Percentiles rank a stretch among this genome's conserved stretches.
Evolutionary conservation across 35 echinoderm and acorn worm species (phyloP).

Genomic region (Apostichopus parvimensis): DNA sequence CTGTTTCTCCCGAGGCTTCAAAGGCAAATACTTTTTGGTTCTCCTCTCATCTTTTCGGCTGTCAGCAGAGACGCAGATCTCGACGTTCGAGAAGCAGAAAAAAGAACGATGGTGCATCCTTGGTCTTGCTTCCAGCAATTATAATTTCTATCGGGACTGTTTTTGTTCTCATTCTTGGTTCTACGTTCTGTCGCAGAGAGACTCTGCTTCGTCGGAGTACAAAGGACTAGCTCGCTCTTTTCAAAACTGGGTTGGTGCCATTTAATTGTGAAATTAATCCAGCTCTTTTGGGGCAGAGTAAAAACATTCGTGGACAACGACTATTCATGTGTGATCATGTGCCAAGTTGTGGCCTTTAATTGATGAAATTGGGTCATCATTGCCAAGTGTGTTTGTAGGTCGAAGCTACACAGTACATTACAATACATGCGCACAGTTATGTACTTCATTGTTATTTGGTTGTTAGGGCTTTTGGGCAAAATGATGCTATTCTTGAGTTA

Average conservation of each 20-base stretch:
- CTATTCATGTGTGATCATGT: background rate
- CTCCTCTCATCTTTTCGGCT: background rate
- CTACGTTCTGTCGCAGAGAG: background rate
- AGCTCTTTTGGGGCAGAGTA: background rate
- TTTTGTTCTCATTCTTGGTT: background rate
- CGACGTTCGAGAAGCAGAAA: background rate
- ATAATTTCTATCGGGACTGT: background rate
- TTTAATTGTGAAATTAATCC: constrained; percentile 26
- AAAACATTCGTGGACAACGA: background rate
- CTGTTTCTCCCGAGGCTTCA: constrained; percentile 8
- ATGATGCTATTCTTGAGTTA: background rate
- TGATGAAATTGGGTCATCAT: constrained; percentile 32
- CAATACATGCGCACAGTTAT: background rate
- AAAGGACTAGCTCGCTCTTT: background rate
- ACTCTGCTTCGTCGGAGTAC: background rate
- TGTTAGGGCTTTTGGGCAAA: background rate
- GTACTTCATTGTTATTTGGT: background rate
- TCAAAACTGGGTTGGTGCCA: constrained; percentile 23
- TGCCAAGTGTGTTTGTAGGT: constrained; percentile 35
- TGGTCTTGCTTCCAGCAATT: background rate
- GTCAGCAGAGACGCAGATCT: background rate
- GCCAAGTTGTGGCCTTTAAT: background rate
- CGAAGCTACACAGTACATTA: background rate
- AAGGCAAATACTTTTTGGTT: background rate
- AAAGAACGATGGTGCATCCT: background rate